Conservation (phyloP, 1,140 invertebrate species). For the Platorchestia sp. region DNA sequence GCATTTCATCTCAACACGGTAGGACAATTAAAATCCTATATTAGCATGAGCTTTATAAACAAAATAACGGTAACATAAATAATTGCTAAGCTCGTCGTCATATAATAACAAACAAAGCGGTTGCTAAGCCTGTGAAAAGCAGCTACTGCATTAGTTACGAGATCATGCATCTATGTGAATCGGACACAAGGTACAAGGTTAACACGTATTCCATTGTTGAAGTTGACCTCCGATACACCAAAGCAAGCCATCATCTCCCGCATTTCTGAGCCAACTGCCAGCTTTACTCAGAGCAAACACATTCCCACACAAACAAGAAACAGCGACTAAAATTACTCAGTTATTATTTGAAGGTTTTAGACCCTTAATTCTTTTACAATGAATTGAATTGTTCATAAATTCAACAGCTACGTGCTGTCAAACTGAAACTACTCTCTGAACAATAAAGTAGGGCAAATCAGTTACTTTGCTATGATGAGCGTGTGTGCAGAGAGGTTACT, state of each 20-base stretch:
- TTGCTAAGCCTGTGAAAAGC: neutral
- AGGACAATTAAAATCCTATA: neutral
- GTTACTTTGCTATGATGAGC: neutral
- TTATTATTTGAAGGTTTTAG: neutral
- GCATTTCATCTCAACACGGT: neutral
- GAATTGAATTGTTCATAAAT: neutral
- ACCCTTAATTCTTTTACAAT: neutral
- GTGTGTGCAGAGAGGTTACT: neutral
- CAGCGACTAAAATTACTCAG: neutral
- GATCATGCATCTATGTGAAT: neutral
- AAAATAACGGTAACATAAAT: no score
- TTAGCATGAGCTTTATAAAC: neutral
- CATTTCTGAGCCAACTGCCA: no score
- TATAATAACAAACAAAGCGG: neutral
- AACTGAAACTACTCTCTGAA: neutral
- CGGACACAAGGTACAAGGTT: neutral
- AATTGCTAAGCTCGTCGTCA: no score
- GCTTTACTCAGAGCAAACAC: neutral
- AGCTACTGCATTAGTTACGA: neutral
- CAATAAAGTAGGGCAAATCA: neutral
- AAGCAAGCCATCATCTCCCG: neutral
- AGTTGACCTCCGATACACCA: neutral
- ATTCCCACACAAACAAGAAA: neutral
- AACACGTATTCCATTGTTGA: neutral
- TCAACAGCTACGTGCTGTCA: neutral